Base-by-base conservation (phyloP, 2,797 vertebrate genomes). In the Pelobates cultripes region DNA sequence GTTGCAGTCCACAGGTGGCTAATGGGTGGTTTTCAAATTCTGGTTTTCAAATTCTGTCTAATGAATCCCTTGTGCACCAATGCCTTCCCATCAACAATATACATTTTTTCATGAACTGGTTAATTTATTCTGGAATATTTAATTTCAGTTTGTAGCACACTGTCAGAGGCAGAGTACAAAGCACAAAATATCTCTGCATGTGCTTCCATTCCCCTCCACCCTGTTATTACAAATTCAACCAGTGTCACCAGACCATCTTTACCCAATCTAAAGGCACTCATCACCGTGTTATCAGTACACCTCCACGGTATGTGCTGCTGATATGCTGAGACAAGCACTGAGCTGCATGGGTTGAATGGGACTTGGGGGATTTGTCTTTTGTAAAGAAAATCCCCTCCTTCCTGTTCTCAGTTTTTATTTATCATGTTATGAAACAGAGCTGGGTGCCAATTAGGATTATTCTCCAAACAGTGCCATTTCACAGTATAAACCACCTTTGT, bases 151-250 rank as follows among this genome's bases (percentile, higher is more conserved):
- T 42, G 40, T 72, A 42, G 42, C 47, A 64, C 44, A 73, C 41
- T 73, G 70, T 15, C 53, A 67, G 43, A 67, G 10, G 74, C 17
- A 5, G 7, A 71, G 12, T n/a, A 47, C 12, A 55, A 15, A 64
- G 17, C 42, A 42, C 51, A 67, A 55, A 60, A 51, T 63, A 75
- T 51, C 57, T 6, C 47, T 28, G 28, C 28, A 43, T 74, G 53
- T 40, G 67, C 40, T 60, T 43, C 76, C 45, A 47, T n/a, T 2
- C n/a, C 28, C 57, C 61, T n/a, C 17, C 47, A 74, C 43, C 53
- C 57, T 10, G 13, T 70, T 70, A 75, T 47, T 73, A 76, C 63
- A 51, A 43, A 84, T 79, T 76, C 82, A 79, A 84, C 72, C 73
- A 80, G 82, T 79, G 73, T 76, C 45, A 63, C 67, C 40, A 57